Base-by-base conservation (phyloP, 2,113 vertebrate species). In the Pleuronectes platessa region DNA sequence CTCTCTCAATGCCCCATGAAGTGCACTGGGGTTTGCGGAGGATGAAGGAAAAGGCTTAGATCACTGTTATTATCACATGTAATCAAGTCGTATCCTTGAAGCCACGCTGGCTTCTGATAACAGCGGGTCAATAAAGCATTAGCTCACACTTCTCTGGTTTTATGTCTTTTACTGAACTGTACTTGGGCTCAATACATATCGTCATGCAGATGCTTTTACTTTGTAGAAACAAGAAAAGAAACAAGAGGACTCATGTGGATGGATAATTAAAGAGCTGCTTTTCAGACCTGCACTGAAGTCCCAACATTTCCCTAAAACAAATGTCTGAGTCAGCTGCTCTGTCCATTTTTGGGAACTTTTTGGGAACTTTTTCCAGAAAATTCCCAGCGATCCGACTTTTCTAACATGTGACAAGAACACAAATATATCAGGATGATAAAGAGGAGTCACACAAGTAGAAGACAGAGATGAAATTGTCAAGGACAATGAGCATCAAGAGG, bases 81-180 rank as follows among this genome's bases (percentile, higher is more conserved):
- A 20, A 64, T 40, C 7, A 2, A 31, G 53, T 47, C 24, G 35
- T n/a, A 71, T 56, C 49, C 26, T 56, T 24, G 8, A 37, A 64
- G 8, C 8, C 51, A n/a, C 37, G 63, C 2, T 35, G 10, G 2
- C 26, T 23, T 12, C 64, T 15, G 75, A 79, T 74, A 63, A 23
- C 71, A 47, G 21, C 23, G 1, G 60, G 35, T 51, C 45, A 60
- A 63, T 61, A 64, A 65, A 73, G 42, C 61, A 56, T 74, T 54
- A 70, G 40, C 64, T 74, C 74, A 71, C 56, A 20, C 18, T 18
- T 27, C 12, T 74, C 74, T 31, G 47, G 58, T 63, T 87, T 78
- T 70, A 72, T 62, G 72, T 13, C 69, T 69, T 40, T 67, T 45
- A 59, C 26, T 62, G 37, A 40, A 5, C 0, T 11, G n/a, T 27